Base-by-base conservation (phyloP, 2,797 vertebrate species). In the Scarus forsteni region DNA sequence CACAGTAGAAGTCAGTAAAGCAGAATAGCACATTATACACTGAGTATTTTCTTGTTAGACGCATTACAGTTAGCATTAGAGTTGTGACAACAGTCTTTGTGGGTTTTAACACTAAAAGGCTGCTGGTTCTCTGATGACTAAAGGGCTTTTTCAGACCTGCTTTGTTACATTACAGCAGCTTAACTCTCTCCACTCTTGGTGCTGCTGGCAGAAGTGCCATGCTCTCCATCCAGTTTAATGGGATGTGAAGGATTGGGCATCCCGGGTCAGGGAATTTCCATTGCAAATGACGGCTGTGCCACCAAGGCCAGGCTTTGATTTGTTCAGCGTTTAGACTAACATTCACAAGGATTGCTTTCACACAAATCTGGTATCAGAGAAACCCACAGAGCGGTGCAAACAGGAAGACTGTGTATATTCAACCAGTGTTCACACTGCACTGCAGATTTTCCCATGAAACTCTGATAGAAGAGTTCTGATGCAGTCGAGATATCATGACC, bases 241-340 rank as follows among this genome's bases (percentile, higher is more conserved):
- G 77, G 81, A 88, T 79, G 73, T 81, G 79, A 89, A 83, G 75
- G 74, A 85, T 70, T 56, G 75, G 75, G 65, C 76, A 65, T 79
- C 70, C 54, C 34, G 40, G 86, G 86, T 90, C 86, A 87, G 74
- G 67, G 84, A 84, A 85, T 85, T 86, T 89, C 75, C 71, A 77
- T 66, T 77, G 79, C 68, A 72, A 85, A 83, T 76, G 66, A 81
- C 16, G 70, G 54, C 79, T 45, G 70, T 81, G 71, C 69, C 69
- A 72, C 70, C 63, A 64, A 73, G 66, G 62, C 58, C 43, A 55
- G 19, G 48, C 64, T 68, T 73, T 77, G 60, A 40, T 66, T 81
- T 57, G 59, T 63, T 70, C 60, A 38, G 63, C 11, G 34, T 74
- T 68, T 71, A 73, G 42, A 78, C 66, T 80, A 88, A 84, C 70